Percentiles rank a stretch among this genome's conserved stretches.
Evolutionary conservation across 1,140 invertebrate genomes (phyloP).

Genomic region (Dendrolimus kikuchii): DNA sequence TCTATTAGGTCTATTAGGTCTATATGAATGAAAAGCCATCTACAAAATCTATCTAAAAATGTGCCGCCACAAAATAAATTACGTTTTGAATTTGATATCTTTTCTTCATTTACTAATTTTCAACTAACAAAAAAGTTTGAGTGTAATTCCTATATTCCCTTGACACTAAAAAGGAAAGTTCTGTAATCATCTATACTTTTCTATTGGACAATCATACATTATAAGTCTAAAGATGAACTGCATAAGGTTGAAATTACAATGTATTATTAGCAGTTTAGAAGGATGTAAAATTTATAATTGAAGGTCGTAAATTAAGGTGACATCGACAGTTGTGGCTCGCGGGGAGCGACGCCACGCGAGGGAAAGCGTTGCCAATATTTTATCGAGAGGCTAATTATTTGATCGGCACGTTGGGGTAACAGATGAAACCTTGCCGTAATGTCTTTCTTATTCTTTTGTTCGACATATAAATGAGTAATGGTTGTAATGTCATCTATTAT

Average conservation of each 20-base stretch:
- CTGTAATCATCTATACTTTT: too few species aligned
- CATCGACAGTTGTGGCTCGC: conserved; percentile 66
- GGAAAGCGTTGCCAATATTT: conserved; percentile 58
- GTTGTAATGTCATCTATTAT: too few species aligned
- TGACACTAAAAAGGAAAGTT: too few species aligned
- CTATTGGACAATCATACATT: too few species aligned
- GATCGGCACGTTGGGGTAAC: conserved; percentile 40
- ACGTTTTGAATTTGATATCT: too few species aligned
- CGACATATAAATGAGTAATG: too few species aligned
- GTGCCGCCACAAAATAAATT: too few species aligned
- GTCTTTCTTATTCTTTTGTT: conserved; percentile 34
- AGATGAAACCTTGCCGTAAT: conserved; percentile 34
- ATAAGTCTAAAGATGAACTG: too few species aligned
- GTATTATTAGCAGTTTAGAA: conserved; percentile 9
- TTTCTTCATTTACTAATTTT: too few species aligned
- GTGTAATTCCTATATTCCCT: conserved; percentile 15
- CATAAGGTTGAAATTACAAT: conserved; percentile 12
- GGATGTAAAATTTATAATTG: conserved; percentile 69
- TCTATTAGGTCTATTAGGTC: too few species aligned
- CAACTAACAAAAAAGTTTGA: not conserved
- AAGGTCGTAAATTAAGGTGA: conserved; percentile 69
- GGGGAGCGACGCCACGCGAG: conserved; percentile 23
- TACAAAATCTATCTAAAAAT: too few species aligned
- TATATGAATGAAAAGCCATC: too few species aligned
- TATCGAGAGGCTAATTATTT: conserved; percentile 66